Base-by-base conservation (phyloP, 2,888 invertebrate species). In the Steinernema scapterisci region DNA sequence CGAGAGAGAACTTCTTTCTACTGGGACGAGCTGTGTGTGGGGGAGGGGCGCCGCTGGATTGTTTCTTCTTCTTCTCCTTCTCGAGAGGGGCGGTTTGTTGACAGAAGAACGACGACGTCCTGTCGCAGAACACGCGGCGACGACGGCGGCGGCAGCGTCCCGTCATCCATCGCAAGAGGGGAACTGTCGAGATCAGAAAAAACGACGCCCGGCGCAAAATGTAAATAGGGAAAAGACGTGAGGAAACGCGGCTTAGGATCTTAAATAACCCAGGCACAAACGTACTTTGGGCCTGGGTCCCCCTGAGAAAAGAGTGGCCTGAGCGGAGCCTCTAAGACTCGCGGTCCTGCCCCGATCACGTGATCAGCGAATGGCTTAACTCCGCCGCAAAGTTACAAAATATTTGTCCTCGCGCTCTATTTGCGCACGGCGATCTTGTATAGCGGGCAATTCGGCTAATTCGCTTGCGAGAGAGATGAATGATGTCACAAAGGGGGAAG, bases 301-400 rank as follows among this genome's bases (percentile, higher is more conserved):
- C 54, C 25, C 54, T 25, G 54, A 27, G 45, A 44, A n/a, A n/a
- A n/a, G n/a, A n/a, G n/a, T n/a, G n/a, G n/a, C n/a, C n/a, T n/a
- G n/a, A n/a, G n/a, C n/a, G n/a, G n/a, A n/a, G n/a, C n/a, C n/a
- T n/a, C n/a, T n/a, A n/a, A n/a, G n/a, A n/a, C n/a, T n/a, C n/a
- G n/a, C n/a, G n/a, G n/a, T n/a, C n/a, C n/a, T n/a, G 38, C 1
- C 52, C 21, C 31, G 31, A 63, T 63, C 63, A 63, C 63, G 63
- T 63, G 63, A 63, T 63, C 38, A 19, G 25, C 25, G 54, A 19
- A 2, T 11, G 23, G 54, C n/a, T n/a, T n/a, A n/a, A n/a, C n/a
- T n/a, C n/a, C n/a, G n/a, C n/a, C n/a, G n/a, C 27, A 63, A 48
- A 63, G 63, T 63, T 63, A 31, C 63, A 63, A 63, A 63, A 63